Evolutionary conservation across 2,888 invertebrate genomes (phyloP).

Genomic region (Isoperla grammatica): DNA sequence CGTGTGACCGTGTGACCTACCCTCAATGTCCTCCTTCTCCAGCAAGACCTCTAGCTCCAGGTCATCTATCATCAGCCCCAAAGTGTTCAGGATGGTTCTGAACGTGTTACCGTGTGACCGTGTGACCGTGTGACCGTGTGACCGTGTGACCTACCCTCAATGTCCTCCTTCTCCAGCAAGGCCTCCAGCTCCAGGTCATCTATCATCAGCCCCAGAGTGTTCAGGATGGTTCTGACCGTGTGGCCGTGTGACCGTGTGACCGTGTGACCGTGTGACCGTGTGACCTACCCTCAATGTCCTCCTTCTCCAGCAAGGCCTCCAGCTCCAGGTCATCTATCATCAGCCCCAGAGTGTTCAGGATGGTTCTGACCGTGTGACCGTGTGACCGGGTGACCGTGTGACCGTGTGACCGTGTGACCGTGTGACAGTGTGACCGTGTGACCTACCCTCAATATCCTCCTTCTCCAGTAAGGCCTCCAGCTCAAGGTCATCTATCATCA

Average conservation of each 20-base stretch:
- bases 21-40: constrained; percentile 72
- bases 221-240: constrained; percentile 69
- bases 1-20: too few relatives aligned
- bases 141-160: constrained; percentile 72
- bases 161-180: constrained; percentile 70
- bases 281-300: constrained; percentile 74
- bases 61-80: constrained; percentile 75
- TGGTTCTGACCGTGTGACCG: constrained; percentile 68
- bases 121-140: too few relatives aligned
- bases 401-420: too few relatives aligned
- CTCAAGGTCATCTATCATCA: constrained; percentile 70
- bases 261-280: too few relatives aligned
- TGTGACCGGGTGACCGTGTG: too few relatives aligned
- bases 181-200: constrained; percentile 73
- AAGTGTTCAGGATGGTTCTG: constrained; percentile 72
- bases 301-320: constrained; percentile 68
- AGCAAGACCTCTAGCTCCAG: constrained; percentile 70
- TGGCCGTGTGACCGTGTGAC: too few relatives aligned
- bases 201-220: constrained; percentile 73
- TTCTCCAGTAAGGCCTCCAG: constrained; percentile 70
- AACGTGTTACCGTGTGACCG: too few relatives aligned
- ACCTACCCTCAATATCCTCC: constrained; percentile 73
- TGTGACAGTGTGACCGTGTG: too few relatives aligned
- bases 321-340: constrained; percentile 72
- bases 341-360: constrained; percentile 74